Base-by-base conservation (phyloP, 2,888 invertebrate genomes). In the Cynaeus angustus region DNA sequence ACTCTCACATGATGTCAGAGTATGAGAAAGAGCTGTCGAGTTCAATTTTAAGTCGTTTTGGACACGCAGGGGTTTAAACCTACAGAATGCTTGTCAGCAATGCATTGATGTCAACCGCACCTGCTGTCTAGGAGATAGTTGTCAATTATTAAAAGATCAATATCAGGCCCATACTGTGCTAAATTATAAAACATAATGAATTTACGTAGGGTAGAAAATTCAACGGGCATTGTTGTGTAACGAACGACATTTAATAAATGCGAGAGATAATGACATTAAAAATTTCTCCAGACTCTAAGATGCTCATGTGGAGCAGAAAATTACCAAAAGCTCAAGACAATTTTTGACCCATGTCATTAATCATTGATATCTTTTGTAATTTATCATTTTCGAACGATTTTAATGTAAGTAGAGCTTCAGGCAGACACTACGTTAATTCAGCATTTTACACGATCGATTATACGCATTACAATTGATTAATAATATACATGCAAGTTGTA, bases 11-110 rank as follows among this genome's bases (percentile, higher is more conserved):
- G 50, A 46, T 68, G 62, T 55, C 68, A 62, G 55, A 52, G 68
- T 71, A 73, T 72, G 55, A 73, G 73, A 77, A 76, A 74, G 73
- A 73, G 68, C 74, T 72, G 72, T 66, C 69, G 71, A 68, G 72
- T 69, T 70, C 68, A 55, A 70, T 66, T 76, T 76, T 73, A 74
- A 76, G 73, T 75, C 68, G 72, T 72, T 71, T 75, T 68, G 73
- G 77, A 74, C 73, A 73, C 66, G 71, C 70, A 68, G 69, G 64
- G 67, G 55, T 72, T 72, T 70, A 69, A 72, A 70, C 70, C 73
- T 75, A 76, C 74, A 77, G 74, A 76, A 74, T 76, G 75, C 78
- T 78, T 78, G 74, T 75, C 75, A 76, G 72, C 77, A 72, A 77
- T 74, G 76, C 74, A 72, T 75, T 74, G 70, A 75, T 77, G 77